These are phyloP conservation scores for Palythoa heliodiscus DNA, from an alignment of 92 coral and sea anemone genomes.

Conservation along the genomic window DNA sequence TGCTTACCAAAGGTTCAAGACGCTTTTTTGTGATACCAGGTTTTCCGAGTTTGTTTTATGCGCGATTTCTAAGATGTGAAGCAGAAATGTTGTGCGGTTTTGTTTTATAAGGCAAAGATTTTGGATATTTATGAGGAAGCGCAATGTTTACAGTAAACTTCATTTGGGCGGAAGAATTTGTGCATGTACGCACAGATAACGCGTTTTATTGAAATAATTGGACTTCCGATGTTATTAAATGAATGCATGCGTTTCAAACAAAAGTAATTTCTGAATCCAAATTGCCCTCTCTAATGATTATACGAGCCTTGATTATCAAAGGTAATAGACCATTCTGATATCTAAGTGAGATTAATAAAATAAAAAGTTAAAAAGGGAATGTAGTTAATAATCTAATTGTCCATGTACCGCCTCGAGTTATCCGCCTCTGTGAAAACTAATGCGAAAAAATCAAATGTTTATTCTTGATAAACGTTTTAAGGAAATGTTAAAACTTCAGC, in stretches of 20 bases:
- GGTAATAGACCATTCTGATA: constrained; percentile 16
- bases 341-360: constrained; percentile 12
- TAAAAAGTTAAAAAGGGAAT: neutral
- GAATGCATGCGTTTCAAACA: constrained; percentile 34
- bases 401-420: constrained; percentile 8
- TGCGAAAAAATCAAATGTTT: neutral
- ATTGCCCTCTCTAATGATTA: constrained; percentile 14
- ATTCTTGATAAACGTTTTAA: constrained; percentile 4
- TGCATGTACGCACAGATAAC: constrained; percentile 27
- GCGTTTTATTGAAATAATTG: constrained; percentile 31
- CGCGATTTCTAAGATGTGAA: neutral
- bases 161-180: constrained; percentile 35
- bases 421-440: neutral
- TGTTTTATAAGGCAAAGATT: constrained; percentile 11
- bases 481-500: neutral
- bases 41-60: neutral
- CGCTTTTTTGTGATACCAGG: neutral
- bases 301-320: constrained; percentile 7
- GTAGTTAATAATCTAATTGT: neutral
- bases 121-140: constrained; percentile 20
- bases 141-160: constrained; percentile 41
- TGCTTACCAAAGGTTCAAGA: neutral
- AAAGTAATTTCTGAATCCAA: neutral
- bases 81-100: neutral
- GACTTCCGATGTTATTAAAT: constrained; percentile 38